Conservation (phyloP, 2,113 vertebrate species). For the Dromas ardeola region DNA sequence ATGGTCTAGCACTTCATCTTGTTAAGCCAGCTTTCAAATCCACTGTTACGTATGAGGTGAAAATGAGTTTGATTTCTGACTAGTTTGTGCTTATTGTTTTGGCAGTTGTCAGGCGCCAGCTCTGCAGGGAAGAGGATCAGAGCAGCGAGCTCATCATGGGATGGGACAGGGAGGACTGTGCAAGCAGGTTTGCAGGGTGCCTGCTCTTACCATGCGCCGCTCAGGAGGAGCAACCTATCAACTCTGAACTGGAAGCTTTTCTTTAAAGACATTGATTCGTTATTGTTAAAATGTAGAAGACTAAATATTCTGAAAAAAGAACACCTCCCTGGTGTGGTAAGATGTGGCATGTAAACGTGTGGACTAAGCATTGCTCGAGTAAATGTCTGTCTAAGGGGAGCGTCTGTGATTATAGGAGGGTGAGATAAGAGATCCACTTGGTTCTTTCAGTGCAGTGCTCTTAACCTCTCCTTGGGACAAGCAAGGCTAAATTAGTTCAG, state of each 20-base stretch:
- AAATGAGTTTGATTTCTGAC: neutral
- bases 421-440: neutral
- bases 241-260: neutral
- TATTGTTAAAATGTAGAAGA: neutral
- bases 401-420: neutral
- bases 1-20: neutral
- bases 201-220: neutral
- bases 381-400: neutral
- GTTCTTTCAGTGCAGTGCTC: neutral
- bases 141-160: accelerated
- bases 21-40: neutral
- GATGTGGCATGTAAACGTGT: neutral
- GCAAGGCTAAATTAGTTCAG: neutral
- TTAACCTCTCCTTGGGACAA: neutral
- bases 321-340: neutral
- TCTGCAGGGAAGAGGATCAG: neutral
- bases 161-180: neutral
- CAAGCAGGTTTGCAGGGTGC: neutral
- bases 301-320: neutral
- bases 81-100: neutral
- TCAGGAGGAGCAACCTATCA: neutral
- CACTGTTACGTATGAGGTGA: neutral
- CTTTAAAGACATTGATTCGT: neutral
- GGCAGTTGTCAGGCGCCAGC: neutral
- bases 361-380: neutral